Percentiles rank a stretch among this genome's conserved stretches.
Evolutionary conservation across 2,888 invertebrate genomes (phyloP).

Genomic region (Silvanus unidentatus): DNA sequence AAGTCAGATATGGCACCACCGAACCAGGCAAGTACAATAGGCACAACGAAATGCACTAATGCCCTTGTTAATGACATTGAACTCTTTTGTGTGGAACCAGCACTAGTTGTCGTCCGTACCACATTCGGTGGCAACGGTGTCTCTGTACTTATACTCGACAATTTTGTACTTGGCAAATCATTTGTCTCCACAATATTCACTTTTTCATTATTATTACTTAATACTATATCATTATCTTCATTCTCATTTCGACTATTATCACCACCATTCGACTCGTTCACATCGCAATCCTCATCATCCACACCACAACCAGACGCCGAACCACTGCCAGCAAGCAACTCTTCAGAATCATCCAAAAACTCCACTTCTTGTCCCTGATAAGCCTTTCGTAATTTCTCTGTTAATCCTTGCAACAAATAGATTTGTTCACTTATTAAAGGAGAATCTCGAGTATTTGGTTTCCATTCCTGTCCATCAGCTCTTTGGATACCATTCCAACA

Average conservation of each 20-base stretch:
- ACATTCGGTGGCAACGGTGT: slow-evolving; percentile 20
- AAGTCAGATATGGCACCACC: slow-evolving; percentile 75
- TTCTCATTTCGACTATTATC: slow-evolving; percentile 11
- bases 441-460: slow-evolving; percentile 8
- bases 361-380: slow-evolving; percentile 89
- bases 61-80: slow-evolving; percentile 53
- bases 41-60: slow-evolving; percentile 69
- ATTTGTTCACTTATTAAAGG: slow-evolving; percentile 59
- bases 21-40: slow-evolving; percentile 80
- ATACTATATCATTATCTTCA: slow-evolving; percentile 7
- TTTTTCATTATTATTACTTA: slow-evolving; percentile 15
- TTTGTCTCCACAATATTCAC: not conserved
- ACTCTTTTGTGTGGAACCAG: slow-evolving; percentile 5
- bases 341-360: slow-evolving; percentile 40
- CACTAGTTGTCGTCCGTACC: slow-evolving; percentile 2
- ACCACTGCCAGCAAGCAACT: slow-evolving; percentile 38
- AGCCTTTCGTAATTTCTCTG: slow-evolving; percentile 77
- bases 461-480: not conserved
- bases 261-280: slow-evolving; percentile 43
- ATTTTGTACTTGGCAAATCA: slow-evolving; percentile 12
- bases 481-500: slow-evolving; percentile 77
- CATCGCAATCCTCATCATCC: slow-evolving; percentile 49
- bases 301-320: slow-evolving; percentile 48
- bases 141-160: slow-evolving; percentile 25
- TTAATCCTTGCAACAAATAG: slow-evolving; percentile 69